Evolutionary conservation across 2,888 invertebrate species (phyloP).

Genomic region (Pegoplata infirma): DNA sequence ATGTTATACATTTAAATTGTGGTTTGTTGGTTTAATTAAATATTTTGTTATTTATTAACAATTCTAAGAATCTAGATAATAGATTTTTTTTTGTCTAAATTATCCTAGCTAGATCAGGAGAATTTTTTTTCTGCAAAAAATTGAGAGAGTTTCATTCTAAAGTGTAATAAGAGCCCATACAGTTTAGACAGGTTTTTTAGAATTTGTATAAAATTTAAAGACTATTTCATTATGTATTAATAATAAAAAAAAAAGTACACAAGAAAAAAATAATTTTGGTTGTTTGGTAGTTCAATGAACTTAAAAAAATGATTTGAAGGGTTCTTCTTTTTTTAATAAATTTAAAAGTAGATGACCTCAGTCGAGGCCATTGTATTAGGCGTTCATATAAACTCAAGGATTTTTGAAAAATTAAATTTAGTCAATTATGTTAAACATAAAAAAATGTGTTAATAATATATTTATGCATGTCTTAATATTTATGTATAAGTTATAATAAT

Average conservation of each 20-base stretch:
- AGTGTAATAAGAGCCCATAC: background rate
- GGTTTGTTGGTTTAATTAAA: too few relatives aligned
- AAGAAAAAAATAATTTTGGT: background rate
- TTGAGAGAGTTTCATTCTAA: conserved; percentile 51
- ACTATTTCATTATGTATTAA: too few relatives aligned
- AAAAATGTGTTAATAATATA: background rate
- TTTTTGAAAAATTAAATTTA: background rate
- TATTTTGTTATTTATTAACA: background rate
- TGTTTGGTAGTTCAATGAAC: conserved; percentile 30
- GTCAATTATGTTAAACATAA: background rate
- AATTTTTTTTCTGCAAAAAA: conserved; percentile 17
- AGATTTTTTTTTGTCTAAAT: too few relatives aligned
- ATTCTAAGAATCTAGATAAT: background rate
- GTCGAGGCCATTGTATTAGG: conserved; percentile 56
- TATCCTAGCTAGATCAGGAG: background rate
- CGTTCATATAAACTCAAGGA: conserved; percentile 53
- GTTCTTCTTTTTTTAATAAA: conserved; percentile 5
- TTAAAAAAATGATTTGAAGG: too few relatives aligned
- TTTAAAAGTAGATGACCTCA: conserved; percentile 48
- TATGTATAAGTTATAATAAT: too few relatives aligned
- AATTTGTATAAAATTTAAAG: too few relatives aligned
- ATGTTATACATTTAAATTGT: background rate
- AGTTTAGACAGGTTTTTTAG: conserved; percentile 17
- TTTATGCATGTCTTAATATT: background rate
- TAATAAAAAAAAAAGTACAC: too few relatives aligned